Base-by-base conservation (phyloP, 2,113 vertebrate species). In the Rallus limicola region DNA sequence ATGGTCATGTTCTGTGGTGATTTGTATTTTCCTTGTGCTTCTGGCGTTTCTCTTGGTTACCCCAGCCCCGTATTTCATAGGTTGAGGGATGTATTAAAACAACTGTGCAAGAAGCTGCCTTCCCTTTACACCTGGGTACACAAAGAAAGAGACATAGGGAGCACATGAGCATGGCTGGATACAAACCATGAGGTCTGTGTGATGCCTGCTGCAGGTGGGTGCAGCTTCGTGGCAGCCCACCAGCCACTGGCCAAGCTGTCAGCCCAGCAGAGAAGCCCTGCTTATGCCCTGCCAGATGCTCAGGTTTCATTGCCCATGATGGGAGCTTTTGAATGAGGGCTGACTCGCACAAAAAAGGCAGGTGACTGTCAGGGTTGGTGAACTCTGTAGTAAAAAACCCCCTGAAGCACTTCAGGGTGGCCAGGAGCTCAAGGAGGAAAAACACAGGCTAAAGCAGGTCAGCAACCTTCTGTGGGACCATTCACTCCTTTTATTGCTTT, bases 71-170 rank as follows among this genome's bases (percentile, higher is more conserved):
- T 55, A 21, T 71, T 84, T 70, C 26, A 7, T 13, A 24, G 6
- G 2, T 11, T 68, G 42, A 67, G 29, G 11, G 24, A 71, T 1
- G 2, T 46, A 33, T 23, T 82, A 23, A 18, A 81, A 78, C 9
- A 59, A 29, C 55, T 58, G 33, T 34, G 26, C 29, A 81, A 38
- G 65, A 58, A 42, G 4, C 13, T 28, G 36, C 40, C 8, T 70
- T 68, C 44, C 28, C 28, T 86, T 85, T 71, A 26, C 6, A 5
- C 1, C 2, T 12, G 2, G 11, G 7, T 28, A 33, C 42, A 13
- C 4, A 3, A 75, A 53, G 31, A 50, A 55, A 11, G 40, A 70
- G 36, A 16, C 1, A 0, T 2, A 77, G 24, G 25, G n/a, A 63
- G 24, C 29, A 11, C 6, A 24, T 40, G 38, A 60, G 31, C 1